A percentile compares a stretch with the other conserved stretches of the same genome.
Conservation (phyloP, 1,140 invertebrate species). For the Drosophila kikkawai region DNA sequence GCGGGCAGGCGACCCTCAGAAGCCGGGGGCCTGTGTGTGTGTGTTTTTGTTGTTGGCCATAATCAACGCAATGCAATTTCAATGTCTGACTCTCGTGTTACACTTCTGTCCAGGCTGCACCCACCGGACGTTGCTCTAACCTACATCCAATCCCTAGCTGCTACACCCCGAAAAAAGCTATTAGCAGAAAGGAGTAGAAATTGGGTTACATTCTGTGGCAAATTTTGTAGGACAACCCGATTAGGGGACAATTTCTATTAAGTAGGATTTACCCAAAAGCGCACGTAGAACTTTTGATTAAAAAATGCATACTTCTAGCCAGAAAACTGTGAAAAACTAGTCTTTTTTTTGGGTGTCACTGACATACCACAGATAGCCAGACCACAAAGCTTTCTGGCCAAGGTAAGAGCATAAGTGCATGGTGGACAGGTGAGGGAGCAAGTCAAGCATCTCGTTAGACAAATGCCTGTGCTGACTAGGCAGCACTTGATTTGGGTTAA, state of each 20-base stretch:
- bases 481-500: slow-evolving; percentile 56
- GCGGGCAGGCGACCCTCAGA: slow-evolving; percentile 37
- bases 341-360: neutral
- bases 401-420: slow-evolving; percentile 17
- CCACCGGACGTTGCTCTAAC: slow-evolving; percentile 6
- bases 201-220: neutral
- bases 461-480: slow-evolving; percentile 56
- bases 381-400: slow-evolving; percentile 18
- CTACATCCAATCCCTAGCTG: neutral
- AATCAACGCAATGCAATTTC: slow-evolving; percentile 83
- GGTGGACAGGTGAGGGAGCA: neutral
- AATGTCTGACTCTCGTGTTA: slow-evolving; percentile 78
- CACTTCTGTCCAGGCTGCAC: slow-evolving; percentile 40
- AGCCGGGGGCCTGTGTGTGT: slow-evolving; percentile 41
- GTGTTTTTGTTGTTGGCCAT: slow-evolving; percentile 61
- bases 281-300: neutral
- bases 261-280: neutral
- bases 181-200: slow-evolving; percentile 11
- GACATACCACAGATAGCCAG: slow-evolving; percentile 8
- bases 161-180: slow-evolving; percentile 12
- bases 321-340: neutral
- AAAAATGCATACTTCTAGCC: neutral
- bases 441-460: slow-evolving; percentile 52
- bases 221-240: neutral
- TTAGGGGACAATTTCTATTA: neutral